Evolutionary conservation across 35 echinoderm and acorn worm genomes (phyloP).

Genomic region (Hemicentrotus pulcherrimus): DNA sequence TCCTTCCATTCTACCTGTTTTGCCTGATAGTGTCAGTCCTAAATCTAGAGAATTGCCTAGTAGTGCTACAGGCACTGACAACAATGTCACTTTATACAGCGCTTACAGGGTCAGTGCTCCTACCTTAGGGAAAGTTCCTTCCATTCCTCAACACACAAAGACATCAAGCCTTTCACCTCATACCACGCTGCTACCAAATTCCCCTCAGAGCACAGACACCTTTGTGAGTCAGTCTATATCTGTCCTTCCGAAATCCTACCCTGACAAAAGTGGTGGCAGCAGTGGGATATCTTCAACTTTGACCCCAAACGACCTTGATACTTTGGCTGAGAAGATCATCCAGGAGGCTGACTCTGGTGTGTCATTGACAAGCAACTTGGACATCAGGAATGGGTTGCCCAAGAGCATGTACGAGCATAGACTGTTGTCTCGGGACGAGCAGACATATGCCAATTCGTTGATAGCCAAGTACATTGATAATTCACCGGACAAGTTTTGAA

Average conservation of each 20-base stretch:
- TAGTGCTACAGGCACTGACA: not conserved
- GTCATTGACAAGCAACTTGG: not conserved
- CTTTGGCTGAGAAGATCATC: slow-evolving; percentile 32
- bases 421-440: not conserved
- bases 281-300: not conserved
- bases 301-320: slow-evolving; percentile 21
- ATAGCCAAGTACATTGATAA: slow-evolving; percentile 41
- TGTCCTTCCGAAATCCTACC: not conserved
- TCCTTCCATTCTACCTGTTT: not conserved
- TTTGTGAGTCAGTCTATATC: not conserved
- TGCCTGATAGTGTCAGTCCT: not conserved
- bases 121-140: not conserved
- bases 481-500: not conserved
- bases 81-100: not conserved
- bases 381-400: not conserved
- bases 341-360: slow-evolving; percentile 37
- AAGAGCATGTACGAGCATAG: slow-evolving; percentile 4
- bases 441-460: slow-evolving; percentile 41
- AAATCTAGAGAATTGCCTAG: not conserved
- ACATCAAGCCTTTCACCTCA: not conserved
- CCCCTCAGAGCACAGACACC: not conserved
- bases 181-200: not conserved
- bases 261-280: not conserved
- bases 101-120: not conserved
- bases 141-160: slow-evolving; percentile 11